These are phyloP conservation scores for Hanleya hanleyi DNA, from an alignment of 2,888 invertebrate species.

Conservation along the genomic window DNA sequence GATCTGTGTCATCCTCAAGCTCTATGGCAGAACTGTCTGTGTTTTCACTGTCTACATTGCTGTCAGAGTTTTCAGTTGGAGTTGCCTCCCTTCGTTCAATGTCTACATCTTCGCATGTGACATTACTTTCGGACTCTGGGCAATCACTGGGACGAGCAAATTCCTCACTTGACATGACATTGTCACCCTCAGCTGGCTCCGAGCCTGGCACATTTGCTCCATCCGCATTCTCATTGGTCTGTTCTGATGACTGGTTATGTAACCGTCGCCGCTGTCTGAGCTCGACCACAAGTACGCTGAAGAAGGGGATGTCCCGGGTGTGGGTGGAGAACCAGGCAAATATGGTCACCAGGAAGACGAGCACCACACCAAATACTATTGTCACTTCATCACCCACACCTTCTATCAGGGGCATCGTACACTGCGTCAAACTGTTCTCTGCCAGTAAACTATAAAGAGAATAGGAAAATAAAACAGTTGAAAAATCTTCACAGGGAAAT, in stretches of 20 bases:
- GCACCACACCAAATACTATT: constrained; percentile 80
- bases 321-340: constrained; percentile 87
- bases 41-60: background rate
- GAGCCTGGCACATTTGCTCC: background rate
- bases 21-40: background rate
- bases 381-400: constrained; percentile 90
- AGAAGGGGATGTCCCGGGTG: constrained; percentile 79
- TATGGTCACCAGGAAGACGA: constrained; percentile 76
- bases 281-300: constrained; percentile 63
- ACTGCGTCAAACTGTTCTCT: too few relatives aligned
- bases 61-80: background rate
- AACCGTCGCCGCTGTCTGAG: constrained; percentile 41
- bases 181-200: background rate
- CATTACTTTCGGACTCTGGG: too few relatives aligned
- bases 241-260: background rate
- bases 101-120: background rate
- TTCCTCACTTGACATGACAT: too few relatives aligned
- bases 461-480: too few relatives aligned
- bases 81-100: background rate
- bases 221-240: background rate
- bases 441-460: too few relatives aligned
- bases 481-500: too few relatives aligned
- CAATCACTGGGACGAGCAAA: too few relatives aligned
- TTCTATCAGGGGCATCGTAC: constrained; percentile 81
- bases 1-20: background rate